Conservation (phyloP, 1,140 invertebrate genomes). For the Paralvinella palmiformis region DNA sequence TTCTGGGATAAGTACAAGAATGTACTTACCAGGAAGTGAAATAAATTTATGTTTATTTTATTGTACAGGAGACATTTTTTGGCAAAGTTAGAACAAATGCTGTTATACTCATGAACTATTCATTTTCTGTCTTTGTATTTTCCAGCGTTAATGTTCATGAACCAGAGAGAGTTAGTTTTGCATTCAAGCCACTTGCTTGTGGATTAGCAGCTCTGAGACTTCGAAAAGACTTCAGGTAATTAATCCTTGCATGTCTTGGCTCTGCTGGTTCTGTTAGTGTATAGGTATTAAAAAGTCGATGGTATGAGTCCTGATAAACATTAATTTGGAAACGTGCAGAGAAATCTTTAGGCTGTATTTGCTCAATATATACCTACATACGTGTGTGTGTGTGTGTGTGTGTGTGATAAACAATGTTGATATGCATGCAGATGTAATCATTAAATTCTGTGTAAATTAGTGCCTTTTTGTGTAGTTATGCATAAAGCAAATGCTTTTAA, state of each 20-base stretch:
- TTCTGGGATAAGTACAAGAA: no score
- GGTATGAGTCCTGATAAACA: no score
- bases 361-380: no score
- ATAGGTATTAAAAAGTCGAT: no score
- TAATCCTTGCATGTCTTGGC: no score
- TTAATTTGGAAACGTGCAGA: no score
- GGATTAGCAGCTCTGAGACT: constrained; percentile 22
- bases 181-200: constrained; percentile 28
- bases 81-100: not conserved
- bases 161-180: constrained; percentile 23
- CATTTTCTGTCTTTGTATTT: not conserved
- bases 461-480: no score
- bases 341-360: no score
- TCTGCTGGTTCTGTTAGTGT: no score
- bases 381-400: no score
- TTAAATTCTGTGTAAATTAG: not conserved
- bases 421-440: not conserved
- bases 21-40: no score
- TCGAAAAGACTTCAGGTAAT: constrained; percentile 26
- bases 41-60: not conserved
- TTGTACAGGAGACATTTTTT: not conserved
- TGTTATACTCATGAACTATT: not conserved
- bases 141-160: constrained; percentile 27
- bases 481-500: no score
- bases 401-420: not conserved